These are phyloP conservation scores for Ageneiosus marmoratus DNA, from an alignment of 2,113 vertebrate genomes.

Conservation along the genomic window DNA sequence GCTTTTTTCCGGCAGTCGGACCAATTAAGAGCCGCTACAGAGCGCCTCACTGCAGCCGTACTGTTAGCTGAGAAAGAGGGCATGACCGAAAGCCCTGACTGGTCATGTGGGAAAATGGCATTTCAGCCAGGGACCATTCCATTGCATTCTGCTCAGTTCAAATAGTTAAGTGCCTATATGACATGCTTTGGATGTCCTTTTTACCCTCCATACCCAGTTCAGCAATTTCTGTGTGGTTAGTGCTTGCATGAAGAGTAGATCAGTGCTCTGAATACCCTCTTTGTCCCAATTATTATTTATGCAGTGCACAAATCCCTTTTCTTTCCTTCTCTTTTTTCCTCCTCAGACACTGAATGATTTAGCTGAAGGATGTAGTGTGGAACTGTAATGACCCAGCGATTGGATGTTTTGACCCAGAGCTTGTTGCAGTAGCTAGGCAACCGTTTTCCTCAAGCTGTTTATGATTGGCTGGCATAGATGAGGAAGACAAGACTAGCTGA, in stretches of 20 bases:
- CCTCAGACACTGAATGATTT: constrained; percentile 31
- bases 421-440: constrained; percentile 59
- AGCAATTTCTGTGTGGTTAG: constrained; percentile 26
- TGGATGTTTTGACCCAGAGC: constrained; percentile 47
- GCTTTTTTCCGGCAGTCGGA: constrained; percentile 27
- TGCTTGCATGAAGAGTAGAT: constrained; percentile 10
- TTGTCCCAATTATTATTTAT: constrained; percentile 17
- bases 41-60: constrained; percentile 5
- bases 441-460: constrained; percentile 31
- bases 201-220: constrained; percentile 8
- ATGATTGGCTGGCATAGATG: constrained; percentile 44
- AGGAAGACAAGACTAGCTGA: constrained; percentile 39
- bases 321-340: background rate
- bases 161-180: constrained; percentile 14
- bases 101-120: constrained; percentile 23
- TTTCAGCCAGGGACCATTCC: background rate
- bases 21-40: constrained; percentile 36
- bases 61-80: constrained; percentile 34
- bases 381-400: constrained; percentile 44
- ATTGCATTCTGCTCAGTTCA: constrained; percentile 16
- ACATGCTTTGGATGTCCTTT: constrained; percentile 2
- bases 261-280: constrained; percentile 10
- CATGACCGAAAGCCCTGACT: constrained; percentile 25
- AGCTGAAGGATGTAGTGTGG: constrained; percentile 32
- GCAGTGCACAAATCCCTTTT: background rate